A percentile compares a stretch with the other conserved stretches of the same genome.
phyloP scores from a whole-genome alignment of 92 coral and sea anemone species.

The Paragorgia papillata region DNA sequence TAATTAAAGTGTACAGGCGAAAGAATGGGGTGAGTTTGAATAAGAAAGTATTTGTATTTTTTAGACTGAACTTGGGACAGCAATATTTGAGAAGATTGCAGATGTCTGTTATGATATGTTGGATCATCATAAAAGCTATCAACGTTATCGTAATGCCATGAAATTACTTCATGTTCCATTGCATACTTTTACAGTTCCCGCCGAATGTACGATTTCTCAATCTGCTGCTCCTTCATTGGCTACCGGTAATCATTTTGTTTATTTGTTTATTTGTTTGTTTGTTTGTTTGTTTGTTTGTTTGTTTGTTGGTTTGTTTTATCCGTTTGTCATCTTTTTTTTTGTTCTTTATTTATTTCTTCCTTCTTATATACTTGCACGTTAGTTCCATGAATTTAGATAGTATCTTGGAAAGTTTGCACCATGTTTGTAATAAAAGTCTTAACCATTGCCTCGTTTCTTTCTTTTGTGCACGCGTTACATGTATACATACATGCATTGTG shows the following conservation, averaged over 20 bases:
- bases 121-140: conserved; percentile 81
- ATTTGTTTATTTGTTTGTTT: no score
- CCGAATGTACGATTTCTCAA: background rate
- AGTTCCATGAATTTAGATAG: no score
- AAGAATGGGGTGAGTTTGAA: no score
- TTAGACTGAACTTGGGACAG: conserved; percentile 95
- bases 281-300: no score
- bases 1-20: no score
- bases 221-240: conserved; percentile 21
- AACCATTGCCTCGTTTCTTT: no score
- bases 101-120: conserved; percentile 91
- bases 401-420: no score
- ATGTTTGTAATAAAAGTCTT: no score
- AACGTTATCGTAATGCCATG: conserved; percentile 85
- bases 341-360: background rate
- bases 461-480: no score
- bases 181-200: conserved; percentile 30
- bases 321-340: background rate
- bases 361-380: no score
- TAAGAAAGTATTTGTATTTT: no score
- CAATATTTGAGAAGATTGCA: conserved; percentile 88
- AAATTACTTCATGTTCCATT: conserved; percentile 82
- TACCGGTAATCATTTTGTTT: background rate
- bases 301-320: background rate
- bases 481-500: no score